A percentile compares a stretch with the other conserved stretches of the same genome.
These are phyloP conservation scores for Lagenorhynchus albirostris DNA, from an alignment of 2,113 vertebrate species.

Conservation along the genomic window DNA sequence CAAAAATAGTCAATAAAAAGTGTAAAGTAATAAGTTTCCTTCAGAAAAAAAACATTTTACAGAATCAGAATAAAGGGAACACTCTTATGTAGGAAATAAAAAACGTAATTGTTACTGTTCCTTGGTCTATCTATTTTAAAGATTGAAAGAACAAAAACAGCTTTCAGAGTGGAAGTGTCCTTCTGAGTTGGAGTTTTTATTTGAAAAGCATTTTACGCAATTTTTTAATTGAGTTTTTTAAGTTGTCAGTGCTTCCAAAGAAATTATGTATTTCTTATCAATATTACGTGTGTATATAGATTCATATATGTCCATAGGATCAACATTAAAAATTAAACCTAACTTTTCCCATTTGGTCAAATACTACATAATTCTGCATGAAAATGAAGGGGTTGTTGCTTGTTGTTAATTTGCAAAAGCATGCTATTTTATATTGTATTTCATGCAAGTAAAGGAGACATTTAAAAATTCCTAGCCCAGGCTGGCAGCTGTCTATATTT, in stretches of 20 bases:
- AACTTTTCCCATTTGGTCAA: not conserved
- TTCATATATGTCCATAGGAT: not conserved
- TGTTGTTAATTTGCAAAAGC: not conserved
- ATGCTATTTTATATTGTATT: not conserved
- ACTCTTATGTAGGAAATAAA: not conserved
- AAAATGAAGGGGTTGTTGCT: not conserved
- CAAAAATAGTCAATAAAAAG: not conserved
- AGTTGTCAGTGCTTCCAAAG: not conserved
- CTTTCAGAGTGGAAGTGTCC: not conserved
- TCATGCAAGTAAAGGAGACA: slow-evolving; percentile 14
- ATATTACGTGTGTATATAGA: not conserved
- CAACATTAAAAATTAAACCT: slow-evolving; percentile 23
- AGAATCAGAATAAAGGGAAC: not conserved
- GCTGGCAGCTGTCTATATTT: not conserved
- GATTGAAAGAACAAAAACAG: not conserved
- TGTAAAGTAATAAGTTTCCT: not conserved
- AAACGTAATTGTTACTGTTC: not conserved
- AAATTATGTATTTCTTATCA: not conserved
- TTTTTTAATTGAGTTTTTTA: not conserved
- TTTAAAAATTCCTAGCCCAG: not conserved
- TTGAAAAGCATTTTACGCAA: not conserved
- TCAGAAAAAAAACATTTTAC: not conserved
- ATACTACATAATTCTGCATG: not conserved
- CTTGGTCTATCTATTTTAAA: not conserved
- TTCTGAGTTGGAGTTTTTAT: not conserved